Percentiles rank a stretch among this genome's conserved stretches.
These are phyloP conservation scores for Donacobius atricapilla DNA, from an alignment of 2,113 vertebrate species.

Conservation along the genomic window DNA sequence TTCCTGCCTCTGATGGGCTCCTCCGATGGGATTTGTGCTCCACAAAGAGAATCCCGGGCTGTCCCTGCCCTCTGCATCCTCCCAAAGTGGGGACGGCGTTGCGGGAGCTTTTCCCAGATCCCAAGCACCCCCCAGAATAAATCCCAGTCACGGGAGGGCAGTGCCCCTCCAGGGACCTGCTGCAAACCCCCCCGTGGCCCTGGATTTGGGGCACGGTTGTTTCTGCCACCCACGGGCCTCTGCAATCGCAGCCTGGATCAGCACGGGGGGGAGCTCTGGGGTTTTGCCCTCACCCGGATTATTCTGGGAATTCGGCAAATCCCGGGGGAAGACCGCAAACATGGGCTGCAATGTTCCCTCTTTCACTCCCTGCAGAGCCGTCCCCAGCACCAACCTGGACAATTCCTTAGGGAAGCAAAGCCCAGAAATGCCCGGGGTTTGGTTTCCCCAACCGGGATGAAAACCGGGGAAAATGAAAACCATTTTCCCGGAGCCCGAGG, in stretches of 20 bases:
- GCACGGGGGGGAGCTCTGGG: not conserved
- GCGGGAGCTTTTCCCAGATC: not conserved
- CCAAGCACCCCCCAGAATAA: not conserved
- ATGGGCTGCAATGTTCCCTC: not conserved
- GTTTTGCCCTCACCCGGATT: not conserved
- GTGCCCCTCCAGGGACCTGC: not conserved
- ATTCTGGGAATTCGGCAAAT: not conserved
- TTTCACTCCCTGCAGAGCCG: not conserved
- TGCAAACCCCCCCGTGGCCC: not conserved
- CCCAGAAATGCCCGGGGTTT: not conserved
- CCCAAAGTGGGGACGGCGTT: not conserved
- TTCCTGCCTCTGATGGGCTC: not conserved
- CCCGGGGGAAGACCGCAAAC: not conserved
- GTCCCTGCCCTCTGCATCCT: not conserved
- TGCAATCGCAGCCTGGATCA: not conserved
- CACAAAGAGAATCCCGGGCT: not conserved
- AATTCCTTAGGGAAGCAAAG: not conserved
- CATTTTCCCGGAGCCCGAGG: not conserved
- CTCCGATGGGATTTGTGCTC: not conserved
- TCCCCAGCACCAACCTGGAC: not conserved
- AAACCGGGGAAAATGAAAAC: not conserved
- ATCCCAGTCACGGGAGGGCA: not conserved
- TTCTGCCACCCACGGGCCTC: not conserved
- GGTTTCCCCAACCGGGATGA: not conserved
- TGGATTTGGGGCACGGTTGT: not conserved